Percentiles rank a stretch among this genome's conserved stretches.
These are phyloP conservation scores for Xanthorhoe spadicearia DNA, from an alignment of 2,888 invertebrate species.

Conservation along the genomic window DNA sequence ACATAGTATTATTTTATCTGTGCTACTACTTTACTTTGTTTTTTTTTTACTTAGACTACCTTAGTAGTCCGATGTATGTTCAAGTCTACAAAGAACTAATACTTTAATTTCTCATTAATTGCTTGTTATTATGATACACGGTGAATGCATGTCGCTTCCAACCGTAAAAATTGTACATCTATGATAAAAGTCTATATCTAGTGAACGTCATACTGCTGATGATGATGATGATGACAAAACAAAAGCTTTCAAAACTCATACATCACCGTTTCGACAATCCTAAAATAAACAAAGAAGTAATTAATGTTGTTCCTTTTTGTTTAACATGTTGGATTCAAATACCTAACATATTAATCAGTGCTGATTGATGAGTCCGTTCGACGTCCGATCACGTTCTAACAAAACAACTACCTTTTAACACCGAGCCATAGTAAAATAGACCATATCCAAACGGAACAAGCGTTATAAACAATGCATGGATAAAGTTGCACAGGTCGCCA, in stretches of 20 bases:
- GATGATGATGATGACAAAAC: not conserved
- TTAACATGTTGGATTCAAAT: slow-evolving; percentile 20
- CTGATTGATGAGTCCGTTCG: slow-evolving; percentile 47
- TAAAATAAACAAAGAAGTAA: slow-evolving; percentile 5
- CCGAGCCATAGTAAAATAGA: not conserved
- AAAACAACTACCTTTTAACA: not conserved
- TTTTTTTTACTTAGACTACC: too few relatives aligned
- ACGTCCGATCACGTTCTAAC: slow-evolving; percentile 34
- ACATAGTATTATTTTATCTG: too few relatives aligned
- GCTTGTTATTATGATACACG: too few relatives aligned
- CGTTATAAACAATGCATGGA: not conserved
- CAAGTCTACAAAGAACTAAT: too few relatives aligned
- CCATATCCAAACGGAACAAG: slow-evolving; percentile 5
- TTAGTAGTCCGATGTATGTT: too few relatives aligned
- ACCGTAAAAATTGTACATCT: too few relatives aligned
- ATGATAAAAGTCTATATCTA: too few relatives aligned
- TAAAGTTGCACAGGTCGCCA: slow-evolving; percentile 4
- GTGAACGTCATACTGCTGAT: too few relatives aligned
- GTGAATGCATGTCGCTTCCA: too few relatives aligned
- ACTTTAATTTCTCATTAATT: too few relatives aligned
- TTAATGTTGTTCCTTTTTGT: slow-evolving; percentile 7
- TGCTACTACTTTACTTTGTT: too few relatives aligned
- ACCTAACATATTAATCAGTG: slow-evolving; percentile 46
- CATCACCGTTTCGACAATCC: not conserved
- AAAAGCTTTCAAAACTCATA: not conserved